phyloP scores from a whole-genome alignment of 2,797 vertebrate genomes.

The Austrolebias charrua region DNA sequence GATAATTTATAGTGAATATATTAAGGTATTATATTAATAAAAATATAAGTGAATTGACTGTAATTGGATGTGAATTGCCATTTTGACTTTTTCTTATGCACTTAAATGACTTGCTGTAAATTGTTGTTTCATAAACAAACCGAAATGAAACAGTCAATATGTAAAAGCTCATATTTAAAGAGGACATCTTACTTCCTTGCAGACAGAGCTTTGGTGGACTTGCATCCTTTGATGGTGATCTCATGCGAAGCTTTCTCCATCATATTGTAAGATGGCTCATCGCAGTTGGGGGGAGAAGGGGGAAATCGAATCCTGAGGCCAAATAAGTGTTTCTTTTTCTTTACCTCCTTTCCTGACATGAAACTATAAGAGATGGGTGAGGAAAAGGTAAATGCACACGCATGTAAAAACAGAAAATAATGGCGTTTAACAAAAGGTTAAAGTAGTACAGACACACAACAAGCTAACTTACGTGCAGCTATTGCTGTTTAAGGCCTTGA shows the following conservation, averaged over 20 bases:
- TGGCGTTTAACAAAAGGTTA: not conserved
- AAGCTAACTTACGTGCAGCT: constrained; percentile 88
- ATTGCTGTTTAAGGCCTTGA: constrained; percentile 95
- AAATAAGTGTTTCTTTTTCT: constrained; percentile 99
- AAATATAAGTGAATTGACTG: no score
- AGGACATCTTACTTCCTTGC: constrained; percentile 79
- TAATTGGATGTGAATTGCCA: no score
- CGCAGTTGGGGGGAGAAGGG: constrained; percentile 88
- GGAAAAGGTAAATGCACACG: not conserved
- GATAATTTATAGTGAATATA: no score
- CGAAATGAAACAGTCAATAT: not conserved
- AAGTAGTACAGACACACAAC: not conserved
- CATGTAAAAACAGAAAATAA: not conserved
- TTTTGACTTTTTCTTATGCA: no score
- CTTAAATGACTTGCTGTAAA: no score
- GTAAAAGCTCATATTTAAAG: not conserved
- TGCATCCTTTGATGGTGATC: constrained; percentile 96
- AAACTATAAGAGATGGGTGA: constrained; percentile 79
- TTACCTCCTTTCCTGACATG: constrained; percentile 99
- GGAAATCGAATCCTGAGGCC: constrained; percentile 95
- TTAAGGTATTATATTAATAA: no score
- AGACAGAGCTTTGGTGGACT: constrained; percentile 85
- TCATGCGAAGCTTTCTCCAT: constrained; percentile 91
- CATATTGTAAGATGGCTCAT: constrained; percentile 84
- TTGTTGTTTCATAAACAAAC: no score